Evolutionary conservation across 1,140 invertebrate species (phyloP).

Genomic region (Riptortus pedestris): DNA sequence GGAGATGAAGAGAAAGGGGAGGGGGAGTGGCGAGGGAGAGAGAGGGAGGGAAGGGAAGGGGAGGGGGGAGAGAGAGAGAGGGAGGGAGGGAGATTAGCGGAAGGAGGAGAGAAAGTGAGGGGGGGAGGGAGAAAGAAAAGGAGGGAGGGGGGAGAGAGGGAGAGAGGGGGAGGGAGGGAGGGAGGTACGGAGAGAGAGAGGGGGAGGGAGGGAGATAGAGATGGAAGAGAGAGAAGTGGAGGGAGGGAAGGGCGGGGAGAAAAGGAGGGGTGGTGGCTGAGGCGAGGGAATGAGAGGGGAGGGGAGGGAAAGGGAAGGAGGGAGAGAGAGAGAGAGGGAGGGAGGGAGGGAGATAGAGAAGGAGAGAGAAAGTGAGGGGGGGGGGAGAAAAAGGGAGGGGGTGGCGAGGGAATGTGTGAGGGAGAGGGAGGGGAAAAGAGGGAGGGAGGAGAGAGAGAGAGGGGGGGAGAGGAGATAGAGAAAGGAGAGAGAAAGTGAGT

Average conservation of each 20-base stretch:
- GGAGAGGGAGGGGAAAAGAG: background rate
- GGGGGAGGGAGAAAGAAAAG: no score
- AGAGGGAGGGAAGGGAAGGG: no score
- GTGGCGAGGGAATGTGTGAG: background rate
- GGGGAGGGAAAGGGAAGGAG: background rate
- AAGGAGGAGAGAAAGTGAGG: no score
- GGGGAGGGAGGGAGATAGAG: no score
- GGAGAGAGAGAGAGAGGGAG: no score
- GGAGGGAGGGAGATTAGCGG: no score
- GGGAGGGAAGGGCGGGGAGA: background rate
- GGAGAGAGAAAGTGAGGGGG: background rate
- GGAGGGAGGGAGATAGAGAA: background rate
- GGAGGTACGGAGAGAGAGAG: no score
- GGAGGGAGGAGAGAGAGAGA: background rate
- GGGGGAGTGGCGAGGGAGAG: no score
- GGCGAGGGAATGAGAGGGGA: background rate
- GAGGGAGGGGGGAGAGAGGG: no score
- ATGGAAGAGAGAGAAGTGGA: background rate
- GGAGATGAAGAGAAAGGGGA: no score
- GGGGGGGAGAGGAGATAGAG: background rate
- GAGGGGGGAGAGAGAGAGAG: no score
- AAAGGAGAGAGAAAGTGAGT: background rate
- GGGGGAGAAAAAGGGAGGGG: background rate
- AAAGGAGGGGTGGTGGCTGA: background rate
- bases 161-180: no score